Conservation (phyloP, 2,888 invertebrate genomes). For the Noctua pronuba region DNA sequence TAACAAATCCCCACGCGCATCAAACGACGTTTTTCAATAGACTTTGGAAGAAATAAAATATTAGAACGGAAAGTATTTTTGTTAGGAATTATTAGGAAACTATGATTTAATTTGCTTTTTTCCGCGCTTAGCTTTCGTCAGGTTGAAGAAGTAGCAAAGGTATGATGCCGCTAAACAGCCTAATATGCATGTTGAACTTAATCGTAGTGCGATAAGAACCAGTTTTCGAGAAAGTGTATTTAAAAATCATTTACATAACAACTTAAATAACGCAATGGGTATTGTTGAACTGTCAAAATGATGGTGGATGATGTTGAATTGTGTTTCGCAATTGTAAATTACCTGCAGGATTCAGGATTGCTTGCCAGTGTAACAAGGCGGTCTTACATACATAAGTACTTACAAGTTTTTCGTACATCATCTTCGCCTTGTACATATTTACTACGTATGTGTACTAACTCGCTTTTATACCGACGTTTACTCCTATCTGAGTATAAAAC, state of each 20-base stretch:
- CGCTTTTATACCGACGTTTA: constrained; percentile 54
- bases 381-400: not conserved
- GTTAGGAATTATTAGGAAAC: too few relatives aligned
- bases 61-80: too few relatives aligned
- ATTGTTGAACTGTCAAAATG: not conserved
- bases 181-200: too few relatives aligned
- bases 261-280: not conserved
- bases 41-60: too few relatives aligned
- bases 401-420: constrained; percentile 6
- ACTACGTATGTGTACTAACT: constrained; percentile 45
- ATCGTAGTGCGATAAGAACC: too few relatives aligned
- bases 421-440: constrained; percentile 30
- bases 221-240: too few relatives aligned
- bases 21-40: too few relatives aligned
- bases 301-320: not conserved
- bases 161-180: too few relatives aligned
- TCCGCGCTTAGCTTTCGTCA: too few relatives aligned
- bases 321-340: not conserved
- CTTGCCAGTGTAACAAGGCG: not conserved
- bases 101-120: too few relatives aligned
- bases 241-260: not conserved
- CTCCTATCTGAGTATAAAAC: constrained; percentile 54
- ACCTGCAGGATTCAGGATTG: not conserved
- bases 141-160: too few relatives aligned
- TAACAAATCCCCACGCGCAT: too few relatives aligned